Percentiles rank a stretch among this genome's conserved stretches.
These are phyloP conservation scores for Heterochromis multidens DNA, from an alignment of 2,113 vertebrate genomes.

Conservation along the genomic window DNA sequence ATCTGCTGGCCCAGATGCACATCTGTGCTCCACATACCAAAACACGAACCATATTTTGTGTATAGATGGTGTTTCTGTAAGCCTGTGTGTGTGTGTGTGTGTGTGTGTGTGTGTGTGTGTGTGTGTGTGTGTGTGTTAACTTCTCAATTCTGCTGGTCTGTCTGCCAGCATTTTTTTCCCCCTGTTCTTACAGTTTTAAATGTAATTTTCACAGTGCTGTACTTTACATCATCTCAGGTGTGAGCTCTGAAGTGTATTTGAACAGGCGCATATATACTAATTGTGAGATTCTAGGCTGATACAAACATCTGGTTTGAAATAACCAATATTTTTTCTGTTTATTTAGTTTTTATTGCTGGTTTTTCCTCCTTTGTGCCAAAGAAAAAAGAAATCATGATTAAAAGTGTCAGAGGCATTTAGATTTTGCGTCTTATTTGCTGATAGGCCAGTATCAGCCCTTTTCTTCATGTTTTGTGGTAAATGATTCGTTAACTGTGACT, in stretches of 20 bases:
- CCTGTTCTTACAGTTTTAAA: no score
- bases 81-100: no score
- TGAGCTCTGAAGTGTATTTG: not conserved
- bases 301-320: not conserved
- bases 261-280: not conserved
- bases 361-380: not conserved
- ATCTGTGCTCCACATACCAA: conserved; percentile 30
- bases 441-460: not conserved
- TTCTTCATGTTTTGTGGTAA: not conserved
- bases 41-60: not conserved
- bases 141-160: not conserved
- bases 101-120: no score
- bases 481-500: not conserved
- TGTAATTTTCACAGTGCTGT: no score
- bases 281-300: not conserved
- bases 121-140: not conserved
- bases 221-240: not conserved
- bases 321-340: not conserved
- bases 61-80: not conserved
- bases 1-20: conserved; percentile 25
- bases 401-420: not conserved
- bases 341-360: not conserved
- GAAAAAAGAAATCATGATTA: not conserved
- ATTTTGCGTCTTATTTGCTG: not conserved
- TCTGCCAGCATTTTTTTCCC: not conserved